Base-by-base conservation (phyloP, 2,888 invertebrate genomes). In the Athalia rosae region DNA sequence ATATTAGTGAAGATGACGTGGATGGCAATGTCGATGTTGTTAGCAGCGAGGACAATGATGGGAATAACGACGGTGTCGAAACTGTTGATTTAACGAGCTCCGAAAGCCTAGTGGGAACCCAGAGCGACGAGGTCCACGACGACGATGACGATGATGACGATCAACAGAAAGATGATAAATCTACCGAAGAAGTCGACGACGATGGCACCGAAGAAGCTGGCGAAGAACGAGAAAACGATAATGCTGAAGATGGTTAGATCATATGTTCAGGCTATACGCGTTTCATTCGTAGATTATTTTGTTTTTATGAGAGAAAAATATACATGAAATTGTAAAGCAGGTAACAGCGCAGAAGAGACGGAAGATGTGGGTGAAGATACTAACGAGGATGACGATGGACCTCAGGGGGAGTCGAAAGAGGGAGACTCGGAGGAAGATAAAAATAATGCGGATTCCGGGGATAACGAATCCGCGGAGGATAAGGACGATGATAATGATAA, bases 191-290 rank as follows among this genome's bases (percentile, higher is more conserved):
- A 53, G 79, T 66, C 76, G 80, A 79, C 61, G 78, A 66, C 13
- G 58, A 69, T 78, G 77, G 77, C 41, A 77, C 61, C 8, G 82
- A 83, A 66, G 82, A 83, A 76, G 85, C 87, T 76, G 82, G 81
- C 7, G 82, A 83, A 76, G 84, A 84, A 62, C 83, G 83, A 76
- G 85, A 84, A 76, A 85, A 90, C 77, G 82, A 79, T 74, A 81
- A 80, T 63, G 78, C 78, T 69, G 81, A 78, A 74, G 82, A 80
- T 80, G 81, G 80, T 77, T 80, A 82, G 53, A 59, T 48, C 67
- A 28, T 28, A 2, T 15, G 7, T 78, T 58, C n/a, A 78, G 53
- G 47, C 53, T 28, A 6, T 6, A 4, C 5, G 9, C 41, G 3
- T 50, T 13, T 53, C 48, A 0, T 28, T n/a, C 6, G n/a, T 8